These are phyloP conservation scores for Scaptomyza graminum DNA, from an alignment of 1,140 invertebrate species.

Conservation along the genomic window DNA sequence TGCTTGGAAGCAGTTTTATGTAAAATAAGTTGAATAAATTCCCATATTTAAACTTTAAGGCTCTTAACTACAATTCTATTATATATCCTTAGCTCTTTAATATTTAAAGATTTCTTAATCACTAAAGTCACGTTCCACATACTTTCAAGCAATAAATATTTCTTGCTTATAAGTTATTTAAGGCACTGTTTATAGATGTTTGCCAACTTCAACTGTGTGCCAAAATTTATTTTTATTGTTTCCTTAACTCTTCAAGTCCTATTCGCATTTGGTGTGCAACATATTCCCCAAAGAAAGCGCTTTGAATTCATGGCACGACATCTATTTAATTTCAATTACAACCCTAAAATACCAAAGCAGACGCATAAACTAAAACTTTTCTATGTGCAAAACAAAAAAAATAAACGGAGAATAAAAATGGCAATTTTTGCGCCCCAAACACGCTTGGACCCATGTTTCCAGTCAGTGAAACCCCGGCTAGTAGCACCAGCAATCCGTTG, in stretches of 20 bases:
- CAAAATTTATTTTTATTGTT: conserved; percentile 1
- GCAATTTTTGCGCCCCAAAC: conserved; percentile 72
- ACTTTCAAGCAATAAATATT: background rate
- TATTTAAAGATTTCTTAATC: background rate
- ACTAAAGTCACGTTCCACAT: background rate
- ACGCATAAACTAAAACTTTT: conserved; percentile 72
- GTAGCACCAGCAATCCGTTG: conserved; percentile 24
- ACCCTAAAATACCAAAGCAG: conserved; percentile 73
- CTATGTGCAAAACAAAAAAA: conserved; percentile 23
- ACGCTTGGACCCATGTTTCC: conserved; percentile 34
- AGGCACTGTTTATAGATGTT: background rate
- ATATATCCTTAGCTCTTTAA: too few species aligned
- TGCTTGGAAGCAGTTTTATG: background rate
- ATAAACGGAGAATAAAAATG: conserved; percentile 31
- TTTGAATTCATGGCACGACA: conserved; percentile 81
- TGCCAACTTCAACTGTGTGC: background rate
- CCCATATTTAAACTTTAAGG: too few species aligned
- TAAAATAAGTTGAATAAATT: too few species aligned
- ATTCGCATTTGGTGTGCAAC: conserved; percentile 17
- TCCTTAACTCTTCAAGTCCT: conserved; percentile 54
- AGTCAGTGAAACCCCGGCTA: background rate
- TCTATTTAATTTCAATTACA: conserved; percentile 82
- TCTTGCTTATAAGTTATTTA: background rate
- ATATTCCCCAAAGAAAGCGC: conserved; percentile 39
- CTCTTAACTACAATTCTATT: too few species aligned